These are phyloP conservation scores for Episyrphus balteatus DNA, from an alignment of 1,140 invertebrate species.

Conservation along the genomic window DNA sequence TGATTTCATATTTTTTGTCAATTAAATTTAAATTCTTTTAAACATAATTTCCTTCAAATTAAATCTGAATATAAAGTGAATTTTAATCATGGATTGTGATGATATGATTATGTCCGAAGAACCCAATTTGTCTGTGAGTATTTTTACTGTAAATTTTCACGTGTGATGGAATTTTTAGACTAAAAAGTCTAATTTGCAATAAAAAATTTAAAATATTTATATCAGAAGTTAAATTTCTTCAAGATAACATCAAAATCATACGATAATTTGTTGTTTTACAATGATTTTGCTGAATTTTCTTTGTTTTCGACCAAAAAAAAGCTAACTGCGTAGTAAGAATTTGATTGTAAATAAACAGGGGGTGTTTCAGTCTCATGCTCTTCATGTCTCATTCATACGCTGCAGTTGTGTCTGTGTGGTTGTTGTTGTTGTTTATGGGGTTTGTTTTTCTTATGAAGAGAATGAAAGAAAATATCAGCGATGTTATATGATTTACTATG, in stretches of 20 bases:
- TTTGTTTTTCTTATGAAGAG: too few relatives aligned
- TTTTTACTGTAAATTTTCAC: not conserved
- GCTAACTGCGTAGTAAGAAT: too few relatives aligned
- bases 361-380: too few relatives aligned
- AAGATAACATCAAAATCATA: not conserved
- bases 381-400: too few relatives aligned
- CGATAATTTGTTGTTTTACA: not conserved
- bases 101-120: conserved; percentile 2
- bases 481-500: too few relatives aligned
- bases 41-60: not conserved
- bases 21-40: not conserved
- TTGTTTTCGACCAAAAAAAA: too few relatives aligned
- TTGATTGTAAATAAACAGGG: too few relatives aligned
- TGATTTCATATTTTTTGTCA: not conserved
- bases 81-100: not conserved
- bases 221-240: not conserved
- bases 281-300: not conserved
- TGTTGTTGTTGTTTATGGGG: too few relatives aligned
- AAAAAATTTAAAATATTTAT: not conserved
- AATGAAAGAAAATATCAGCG: too few relatives aligned
- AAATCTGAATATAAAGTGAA: not conserved
- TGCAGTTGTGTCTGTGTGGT: too few relatives aligned
- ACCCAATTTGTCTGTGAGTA: conserved; percentile 2
- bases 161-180: not conserved
- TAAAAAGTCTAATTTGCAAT: not conserved